Conservation (phyloP, 1,140 invertebrate genomes). For the Asbolus verrucosus region DNA sequence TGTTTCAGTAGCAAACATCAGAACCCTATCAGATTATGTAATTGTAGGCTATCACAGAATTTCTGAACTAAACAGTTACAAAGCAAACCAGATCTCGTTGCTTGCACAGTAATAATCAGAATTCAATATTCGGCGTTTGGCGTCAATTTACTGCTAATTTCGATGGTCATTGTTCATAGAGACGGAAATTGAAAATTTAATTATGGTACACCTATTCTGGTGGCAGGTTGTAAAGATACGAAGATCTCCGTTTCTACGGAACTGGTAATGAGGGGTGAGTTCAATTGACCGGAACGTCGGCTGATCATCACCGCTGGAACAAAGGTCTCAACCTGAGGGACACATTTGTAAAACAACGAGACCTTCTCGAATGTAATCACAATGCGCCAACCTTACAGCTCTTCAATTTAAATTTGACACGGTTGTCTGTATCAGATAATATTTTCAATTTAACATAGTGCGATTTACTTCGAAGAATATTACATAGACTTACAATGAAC, state of each 20-base stretch:
- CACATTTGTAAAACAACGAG: slow-evolving; percentile 46
- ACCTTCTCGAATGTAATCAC: slow-evolving; percentile 40
- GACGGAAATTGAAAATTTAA: slow-evolving; percentile 42
- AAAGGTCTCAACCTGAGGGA: slow-evolving; percentile 42
- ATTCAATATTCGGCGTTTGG: slow-evolving; percentile 22
- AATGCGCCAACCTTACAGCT: neutral
- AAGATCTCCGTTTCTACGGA: slow-evolving; percentile 23
- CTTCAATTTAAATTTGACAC: slow-evolving; percentile 29
- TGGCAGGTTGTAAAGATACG: slow-evolving; percentile 37
- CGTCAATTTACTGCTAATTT: slow-evolving; percentile 39
- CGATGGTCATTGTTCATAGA: slow-evolving; percentile 22
- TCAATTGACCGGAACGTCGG: slow-evolving; percentile 41
- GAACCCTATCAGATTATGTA: no score
- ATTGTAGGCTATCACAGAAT: no score
- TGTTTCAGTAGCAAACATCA: no score
- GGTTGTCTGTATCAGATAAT: slow-evolving; percentile 8
- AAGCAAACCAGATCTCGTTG: neutral
- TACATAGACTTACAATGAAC: no score
- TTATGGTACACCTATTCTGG: slow-evolving; percentile 29
- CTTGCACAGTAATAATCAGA: slow-evolving; percentile 14
- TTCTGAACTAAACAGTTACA: no score
- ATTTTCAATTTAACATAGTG: neutral
- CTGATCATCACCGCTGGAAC: slow-evolving; percentile 35
- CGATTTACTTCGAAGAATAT: neutral
- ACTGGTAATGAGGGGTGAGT: slow-evolving; percentile 21